Conservation (phyloP, 1,140 invertebrate genomes). For the Drosophila navojoa region DNA sequence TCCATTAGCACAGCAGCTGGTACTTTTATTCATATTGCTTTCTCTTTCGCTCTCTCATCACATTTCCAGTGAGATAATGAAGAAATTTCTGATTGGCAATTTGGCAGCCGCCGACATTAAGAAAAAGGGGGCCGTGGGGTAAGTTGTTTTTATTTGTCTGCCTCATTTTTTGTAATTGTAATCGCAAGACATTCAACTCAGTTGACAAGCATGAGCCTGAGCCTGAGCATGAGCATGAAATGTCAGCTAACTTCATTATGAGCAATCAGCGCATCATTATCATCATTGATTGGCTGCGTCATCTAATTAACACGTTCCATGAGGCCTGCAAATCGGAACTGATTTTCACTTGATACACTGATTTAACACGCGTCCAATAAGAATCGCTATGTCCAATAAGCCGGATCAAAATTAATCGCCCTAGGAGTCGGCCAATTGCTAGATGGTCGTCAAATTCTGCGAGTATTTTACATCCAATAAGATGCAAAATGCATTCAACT, state of each 20-base stretch:
- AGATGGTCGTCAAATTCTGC: too few species aligned
- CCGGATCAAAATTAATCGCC: too few species aligned
- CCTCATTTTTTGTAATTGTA: too few species aligned
- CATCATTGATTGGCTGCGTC: neutral
- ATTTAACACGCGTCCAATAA: too few species aligned
- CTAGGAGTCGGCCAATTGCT: too few species aligned
- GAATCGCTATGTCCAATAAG: too few species aligned
- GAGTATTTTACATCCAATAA: too few species aligned
- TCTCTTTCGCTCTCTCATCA: neutral
- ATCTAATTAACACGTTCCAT: slow-evolving; percentile 1
- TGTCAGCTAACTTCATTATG: slow-evolving; percentile 1
- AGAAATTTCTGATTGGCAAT: slow-evolving; percentile 94
- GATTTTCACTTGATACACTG: slow-evolving; percentile 9
- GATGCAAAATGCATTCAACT: too few species aligned
- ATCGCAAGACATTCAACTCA: too few species aligned
- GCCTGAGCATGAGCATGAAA: neutral
- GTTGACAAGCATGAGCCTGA: neutral
- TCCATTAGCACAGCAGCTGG: neutral
- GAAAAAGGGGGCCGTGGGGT: slow-evolving; percentile 56
- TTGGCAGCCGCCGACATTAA: slow-evolving; percentile 79
- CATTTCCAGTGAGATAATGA: slow-evolving; percentile 90
- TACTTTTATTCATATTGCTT: neutral
- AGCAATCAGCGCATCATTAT: neutral
- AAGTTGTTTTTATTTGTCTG: slow-evolving; percentile 17
- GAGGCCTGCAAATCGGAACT: slow-evolving; percentile 1